Conservation (phyloP, 2,888 invertebrate genomes). For the Pherbina coryleti region DNA sequence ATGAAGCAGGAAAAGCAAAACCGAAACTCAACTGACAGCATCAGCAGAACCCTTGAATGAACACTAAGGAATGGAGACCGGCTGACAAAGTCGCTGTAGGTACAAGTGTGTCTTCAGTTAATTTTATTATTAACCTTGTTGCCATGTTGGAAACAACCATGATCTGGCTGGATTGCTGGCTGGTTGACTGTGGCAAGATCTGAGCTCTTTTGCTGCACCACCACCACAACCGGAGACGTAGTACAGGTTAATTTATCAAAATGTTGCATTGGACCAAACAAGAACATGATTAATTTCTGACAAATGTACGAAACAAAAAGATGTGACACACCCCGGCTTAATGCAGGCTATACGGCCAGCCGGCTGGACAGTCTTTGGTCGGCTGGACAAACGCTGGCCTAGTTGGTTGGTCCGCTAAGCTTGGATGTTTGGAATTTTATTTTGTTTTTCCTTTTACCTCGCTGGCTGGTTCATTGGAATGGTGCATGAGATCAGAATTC, state of each 20-base stretch:
- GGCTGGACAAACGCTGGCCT: not conserved
- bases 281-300: slow-evolving; percentile 69
- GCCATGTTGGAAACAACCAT: not conserved
- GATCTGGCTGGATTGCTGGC: not conserved
- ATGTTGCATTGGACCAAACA: slow-evolving; percentile 53
- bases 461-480: slow-evolving; percentile 5
- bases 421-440: not conserved
- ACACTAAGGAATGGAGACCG: not conserved
- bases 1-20: not conserved
- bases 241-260: slow-evolving; percentile 60
- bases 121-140: slow-evolving; percentile 13
- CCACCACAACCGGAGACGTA: not conserved
- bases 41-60: not conserved
- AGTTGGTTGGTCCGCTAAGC: slow-evolving; percentile 1
- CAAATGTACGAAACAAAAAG: slow-evolving; percentile 67
- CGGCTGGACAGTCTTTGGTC: slow-evolving; percentile 19
- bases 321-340: slow-evolving; percentile 64
- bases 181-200: not conserved
- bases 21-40: not conserved
- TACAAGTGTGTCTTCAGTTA: slow-evolving; percentile 33
- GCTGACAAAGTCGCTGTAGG: not conserved
- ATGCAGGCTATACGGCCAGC: slow-evolving; percentile 6
- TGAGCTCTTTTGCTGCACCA: not conserved
- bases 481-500: slow-evolving; percentile 33
- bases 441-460: not conserved